Conservation (phyloP, 2,113 vertebrate genomes). For the Aleadryas rufinucha region DNA sequence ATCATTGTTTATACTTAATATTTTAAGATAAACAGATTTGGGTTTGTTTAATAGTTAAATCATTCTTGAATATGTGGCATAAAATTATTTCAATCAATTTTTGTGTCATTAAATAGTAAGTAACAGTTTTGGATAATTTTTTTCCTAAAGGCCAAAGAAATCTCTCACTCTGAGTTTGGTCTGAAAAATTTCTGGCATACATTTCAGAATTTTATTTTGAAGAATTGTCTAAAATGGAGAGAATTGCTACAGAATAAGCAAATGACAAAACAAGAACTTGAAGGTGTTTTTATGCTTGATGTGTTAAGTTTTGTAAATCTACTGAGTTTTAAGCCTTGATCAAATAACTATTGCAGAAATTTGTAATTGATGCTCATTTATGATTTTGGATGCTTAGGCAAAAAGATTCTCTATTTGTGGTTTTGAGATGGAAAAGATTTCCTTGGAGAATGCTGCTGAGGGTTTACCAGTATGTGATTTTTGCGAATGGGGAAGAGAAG, state of each 20-base stretch:
- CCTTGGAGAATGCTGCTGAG: not conserved
- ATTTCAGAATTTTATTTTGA: not conserved
- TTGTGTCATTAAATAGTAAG: not conserved
- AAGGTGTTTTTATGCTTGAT: not conserved
- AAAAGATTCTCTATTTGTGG: fast-evolving
- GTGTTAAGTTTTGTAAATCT: not conserved
- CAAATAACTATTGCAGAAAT: not conserved
- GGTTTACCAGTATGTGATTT: not conserved
- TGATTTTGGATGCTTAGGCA: not conserved
- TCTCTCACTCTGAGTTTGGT: not conserved
- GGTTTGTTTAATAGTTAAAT: not conserved
- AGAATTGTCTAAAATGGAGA: not conserved
- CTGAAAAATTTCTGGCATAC: not conserved
- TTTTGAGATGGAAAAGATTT: not conserved
- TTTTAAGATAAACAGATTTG: not conserved
- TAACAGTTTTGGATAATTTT: not conserved
- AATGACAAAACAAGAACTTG: not conserved
- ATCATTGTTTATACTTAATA: not conserved
- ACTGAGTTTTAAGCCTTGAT: not conserved
- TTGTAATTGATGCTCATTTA: not conserved
- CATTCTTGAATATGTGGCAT: not conserved
- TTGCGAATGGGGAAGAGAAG: not conserved
- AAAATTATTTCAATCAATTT: not conserved
- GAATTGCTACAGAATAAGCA: not conserved
- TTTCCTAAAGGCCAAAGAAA: not conserved